These are phyloP conservation scores for Pyrocephalus nanus DNA, from an alignment of 2,797 vertebrate species.

Conservation along the genomic window DNA sequence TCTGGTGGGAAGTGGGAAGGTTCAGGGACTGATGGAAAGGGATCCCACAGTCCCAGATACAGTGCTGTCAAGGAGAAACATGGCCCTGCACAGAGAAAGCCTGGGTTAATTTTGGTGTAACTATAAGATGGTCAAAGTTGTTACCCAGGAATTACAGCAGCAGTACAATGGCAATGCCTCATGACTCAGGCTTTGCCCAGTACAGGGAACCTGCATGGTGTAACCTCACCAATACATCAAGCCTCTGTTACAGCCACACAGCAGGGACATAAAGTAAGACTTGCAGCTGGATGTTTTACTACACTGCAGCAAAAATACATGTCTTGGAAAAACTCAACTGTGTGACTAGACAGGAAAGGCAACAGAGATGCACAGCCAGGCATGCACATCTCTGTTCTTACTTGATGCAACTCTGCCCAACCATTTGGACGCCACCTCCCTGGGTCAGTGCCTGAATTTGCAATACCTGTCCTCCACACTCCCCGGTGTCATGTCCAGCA, in stretches of 20 bases:
- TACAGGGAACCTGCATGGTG: neutral
- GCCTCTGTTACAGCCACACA: neutral
- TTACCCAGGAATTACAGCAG: neutral
- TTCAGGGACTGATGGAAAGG: neutral
- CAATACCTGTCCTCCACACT: neutral
- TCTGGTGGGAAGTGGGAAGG: neutral
- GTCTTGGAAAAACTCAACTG: neutral
- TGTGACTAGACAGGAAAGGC: neutral
- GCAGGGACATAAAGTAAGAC: neutral
- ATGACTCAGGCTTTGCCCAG: neutral
- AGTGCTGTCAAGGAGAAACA: neutral
- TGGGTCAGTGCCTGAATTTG: neutral
- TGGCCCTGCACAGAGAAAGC: neutral
- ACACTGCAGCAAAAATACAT: neutral
- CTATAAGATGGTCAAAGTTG: neutral
- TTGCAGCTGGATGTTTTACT: neutral
- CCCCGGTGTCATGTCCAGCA: neutral
- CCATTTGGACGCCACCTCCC: neutral
- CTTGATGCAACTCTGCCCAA: neutral
- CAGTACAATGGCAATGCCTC: neutral
- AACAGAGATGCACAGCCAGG: neutral
- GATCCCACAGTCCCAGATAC: neutral
- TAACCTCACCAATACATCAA: neutral
- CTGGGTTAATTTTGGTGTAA: neutral
- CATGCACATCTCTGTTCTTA: neutral